phyloP scores from a whole-genome alignment of 2,113 vertebrate species.

The Macquaria ambigua region DNA sequence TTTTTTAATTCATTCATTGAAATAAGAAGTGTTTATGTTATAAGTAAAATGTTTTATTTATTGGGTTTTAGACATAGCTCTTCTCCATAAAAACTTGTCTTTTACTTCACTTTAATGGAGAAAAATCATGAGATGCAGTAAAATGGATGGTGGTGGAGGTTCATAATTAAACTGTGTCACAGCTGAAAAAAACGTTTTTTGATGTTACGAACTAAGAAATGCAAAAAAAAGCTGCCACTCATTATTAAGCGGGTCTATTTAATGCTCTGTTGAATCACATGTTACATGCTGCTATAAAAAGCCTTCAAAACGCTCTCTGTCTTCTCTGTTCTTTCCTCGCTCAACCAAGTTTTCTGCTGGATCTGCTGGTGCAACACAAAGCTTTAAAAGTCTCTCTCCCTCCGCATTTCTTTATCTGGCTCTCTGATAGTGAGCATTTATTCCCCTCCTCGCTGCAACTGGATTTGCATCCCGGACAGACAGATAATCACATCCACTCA shows the following conservation, averaged over 20 bases:
- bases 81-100: neutral
- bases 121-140: neutral
- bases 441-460: slow-evolving; percentile 1
- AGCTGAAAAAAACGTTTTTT: neutral
- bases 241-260: neutral
- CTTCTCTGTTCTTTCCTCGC: neutral
- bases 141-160: neutral
- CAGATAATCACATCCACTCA: slow-evolving; percentile 25
- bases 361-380: slow-evolving; percentile 2
- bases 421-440: slow-evolving; percentile 23
- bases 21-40: neutral
- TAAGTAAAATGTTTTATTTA: neutral
- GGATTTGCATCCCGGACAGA: slow-evolving; percentile 29
- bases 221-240: neutral
- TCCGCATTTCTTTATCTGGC: neutral
- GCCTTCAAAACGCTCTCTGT: neutral
- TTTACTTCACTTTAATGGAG: neutral
- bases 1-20: neutral
- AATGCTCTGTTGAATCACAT: slow-evolving; percentile 20
- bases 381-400: neutral
- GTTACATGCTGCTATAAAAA: slow-evolving; percentile 26
- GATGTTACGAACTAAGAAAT: neutral
- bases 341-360: slow-evolving; percentile 8
- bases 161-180: neutral
- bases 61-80: neutral